Evolutionary conservation across 2,797 vertebrate species (phyloP).

Genomic region (Caiman crocodilus): DNA sequence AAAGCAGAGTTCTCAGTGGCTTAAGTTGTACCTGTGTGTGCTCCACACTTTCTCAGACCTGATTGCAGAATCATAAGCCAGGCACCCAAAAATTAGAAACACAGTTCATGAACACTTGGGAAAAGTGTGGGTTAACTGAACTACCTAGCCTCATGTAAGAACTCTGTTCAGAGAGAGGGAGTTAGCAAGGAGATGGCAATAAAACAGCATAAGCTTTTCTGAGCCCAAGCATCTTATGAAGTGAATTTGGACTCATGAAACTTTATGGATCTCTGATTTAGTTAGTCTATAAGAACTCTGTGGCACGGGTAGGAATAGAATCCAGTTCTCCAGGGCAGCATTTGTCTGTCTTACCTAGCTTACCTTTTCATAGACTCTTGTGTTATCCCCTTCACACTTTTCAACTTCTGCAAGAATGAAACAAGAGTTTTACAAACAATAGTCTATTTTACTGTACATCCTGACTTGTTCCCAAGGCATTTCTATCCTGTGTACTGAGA

Average conservation of each 20-base stretch:
- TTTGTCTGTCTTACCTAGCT: rapidly evolving
- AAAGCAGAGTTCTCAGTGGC: rapidly evolving
- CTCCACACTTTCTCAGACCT: background rate
- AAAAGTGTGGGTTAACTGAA: rapidly evolving
- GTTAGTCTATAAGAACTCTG: background rate
- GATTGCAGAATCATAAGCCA: background rate
- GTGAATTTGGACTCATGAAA: too few relatives aligned
- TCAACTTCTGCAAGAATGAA: background rate
- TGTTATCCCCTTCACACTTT: background rate
- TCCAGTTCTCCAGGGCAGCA: rapidly evolving
- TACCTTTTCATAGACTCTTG: background rate
- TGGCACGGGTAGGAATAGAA: background rate
- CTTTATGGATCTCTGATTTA: too few relatives aligned
- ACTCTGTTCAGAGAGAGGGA: too few relatives aligned
- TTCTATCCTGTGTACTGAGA: background rate
- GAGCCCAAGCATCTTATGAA: too few relatives aligned
- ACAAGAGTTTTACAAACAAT: background rate
- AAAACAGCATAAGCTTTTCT: too few relatives aligned
- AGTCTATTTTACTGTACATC: background rate
- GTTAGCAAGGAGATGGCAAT: too few relatives aligned
- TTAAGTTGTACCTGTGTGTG: rapidly evolving
- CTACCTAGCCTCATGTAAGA: background rate
- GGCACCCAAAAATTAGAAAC: background rate
- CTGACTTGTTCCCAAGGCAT: background rate
- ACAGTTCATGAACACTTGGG: background rate